Base-by-base conservation (phyloP, 2,113 vertebrate species). In the Lycocorax pyrrhopterus region DNA sequence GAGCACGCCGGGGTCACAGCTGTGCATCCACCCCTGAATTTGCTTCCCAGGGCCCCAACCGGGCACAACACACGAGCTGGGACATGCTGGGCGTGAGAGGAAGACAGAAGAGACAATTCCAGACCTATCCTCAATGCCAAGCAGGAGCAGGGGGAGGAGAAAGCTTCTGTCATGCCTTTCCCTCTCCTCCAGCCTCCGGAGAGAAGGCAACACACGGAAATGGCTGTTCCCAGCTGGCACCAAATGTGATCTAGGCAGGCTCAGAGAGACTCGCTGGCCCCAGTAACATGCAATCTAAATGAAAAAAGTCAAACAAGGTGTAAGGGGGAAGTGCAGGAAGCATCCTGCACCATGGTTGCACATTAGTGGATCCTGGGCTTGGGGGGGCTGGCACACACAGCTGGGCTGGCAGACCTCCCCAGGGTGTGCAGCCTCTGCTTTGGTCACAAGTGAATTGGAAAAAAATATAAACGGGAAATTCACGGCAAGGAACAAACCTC, bases 31-130 rank as follows among this genome's bases (percentile, higher is more conserved):
- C 3, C 37, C 16, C 2, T 1, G 35, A 43, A 49, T 68, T 63
- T 7, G 6, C 29, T 60, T 78, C 83, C 43, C 47, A 56, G 39
- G 32, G 23, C 27, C 66, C 21, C 32, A 72, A 0, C 18, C 52
- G 25, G 63, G 47, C 44, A 51, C 41, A 17, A 1, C 3, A 27
- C 16, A 3, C 1, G 30, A 69, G n/a, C 37, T 73, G 22, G 19
- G 20, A 84, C 29, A 23, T 1, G 2, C 23, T 20, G 12, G 30
- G 19, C 0, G 0, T 0, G 1, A 39, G 12, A 55, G 10, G 3
- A 66, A 43, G 19, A 18, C 6, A 39, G 20, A 14, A 58, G 8
- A 46, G 37, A 81, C 55, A 25, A 53, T 33, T 69, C 33, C 49
- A 76, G 25, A 43, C 55, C 32, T 17, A 3, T 41, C 5, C 16